Conservation (phyloP, 2,888 invertebrate species). For the Leucophora obtusa region DNA sequence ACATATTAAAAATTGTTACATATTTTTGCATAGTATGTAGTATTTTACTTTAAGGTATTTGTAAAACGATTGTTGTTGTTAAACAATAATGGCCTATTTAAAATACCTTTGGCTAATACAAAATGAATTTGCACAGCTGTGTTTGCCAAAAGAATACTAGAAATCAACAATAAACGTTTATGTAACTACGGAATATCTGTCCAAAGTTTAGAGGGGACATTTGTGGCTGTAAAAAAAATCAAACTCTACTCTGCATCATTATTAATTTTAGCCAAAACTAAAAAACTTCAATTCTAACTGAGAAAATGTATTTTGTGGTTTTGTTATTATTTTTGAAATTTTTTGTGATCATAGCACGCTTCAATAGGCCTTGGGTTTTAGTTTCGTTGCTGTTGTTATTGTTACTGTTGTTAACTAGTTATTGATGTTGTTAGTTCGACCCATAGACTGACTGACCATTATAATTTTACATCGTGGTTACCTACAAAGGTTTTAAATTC, state of each 20-base stretch:
- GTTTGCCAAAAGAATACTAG: slow-evolving; percentile 12
- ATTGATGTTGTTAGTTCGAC: slow-evolving; percentile 42
- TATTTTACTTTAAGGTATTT: slow-evolving; percentile 33
- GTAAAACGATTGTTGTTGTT: slow-evolving; percentile 23
- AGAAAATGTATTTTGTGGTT: slow-evolving; percentile 40
- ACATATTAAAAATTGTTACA: slow-evolving; percentile 8
- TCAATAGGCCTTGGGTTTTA: slow-evolving; percentile 52
- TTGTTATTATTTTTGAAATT: slow-evolving; percentile 17
- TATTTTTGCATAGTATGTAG: not conserved
- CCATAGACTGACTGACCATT: slow-evolving; percentile 51
- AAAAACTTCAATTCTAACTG: slow-evolving; percentile 1
- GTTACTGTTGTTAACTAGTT: not conserved
- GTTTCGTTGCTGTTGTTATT: slow-evolving; percentile 3
- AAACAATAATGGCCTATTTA: slow-evolving; percentile 52
- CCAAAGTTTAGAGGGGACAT: slow-evolving; percentile 52
- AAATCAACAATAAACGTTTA: slow-evolving; percentile 31
- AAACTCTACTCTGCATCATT: not conserved
- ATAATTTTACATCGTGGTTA: not conserved
- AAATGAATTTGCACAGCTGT: slow-evolving; percentile 56
- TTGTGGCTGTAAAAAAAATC: slow-evolving; percentile 39
- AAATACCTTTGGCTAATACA: slow-evolving; percentile 42
- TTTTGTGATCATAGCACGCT: slow-evolving; percentile 54
- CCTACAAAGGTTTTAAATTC: slow-evolving; percentile 25
- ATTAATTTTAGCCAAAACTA: slow-evolving; percentile 20
- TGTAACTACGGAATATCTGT: slow-evolving; percentile 2